Evolutionary conservation across 2,113 vertebrate genomes (phyloP).

Genomic region (Nibea albiflora): DNA sequence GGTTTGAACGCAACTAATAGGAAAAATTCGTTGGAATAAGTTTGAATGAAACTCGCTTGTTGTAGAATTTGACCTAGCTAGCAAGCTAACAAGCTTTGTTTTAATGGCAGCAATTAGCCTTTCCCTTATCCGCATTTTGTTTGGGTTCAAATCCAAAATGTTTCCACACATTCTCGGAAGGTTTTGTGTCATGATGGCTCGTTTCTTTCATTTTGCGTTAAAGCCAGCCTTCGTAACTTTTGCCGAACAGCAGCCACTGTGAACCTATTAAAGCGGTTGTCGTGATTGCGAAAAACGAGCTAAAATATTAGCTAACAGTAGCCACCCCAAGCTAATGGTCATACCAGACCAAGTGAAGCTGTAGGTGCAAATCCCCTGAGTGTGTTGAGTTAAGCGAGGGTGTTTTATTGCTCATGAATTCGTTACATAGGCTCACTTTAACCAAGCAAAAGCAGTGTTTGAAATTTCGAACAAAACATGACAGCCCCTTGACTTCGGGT

Average conservation of each 20-base stretch:
- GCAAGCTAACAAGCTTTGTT: neutral
- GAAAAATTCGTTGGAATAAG: neutral
- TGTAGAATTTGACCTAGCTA: neutral
- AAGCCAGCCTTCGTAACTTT: neutral
- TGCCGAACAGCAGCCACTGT: neutral
- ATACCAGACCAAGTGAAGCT: neutral
- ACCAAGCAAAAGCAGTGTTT: neutral
- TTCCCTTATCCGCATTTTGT: neutral
- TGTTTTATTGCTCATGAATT: too few species aligned
- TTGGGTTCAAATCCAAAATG: neutral
- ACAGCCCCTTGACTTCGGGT: neutral
- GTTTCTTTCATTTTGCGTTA: neutral
- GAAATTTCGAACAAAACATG: neutral
- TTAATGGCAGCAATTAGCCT: neutral
- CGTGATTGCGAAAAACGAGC: neutral
- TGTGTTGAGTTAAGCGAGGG: neutral
- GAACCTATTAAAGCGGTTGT: neutral
- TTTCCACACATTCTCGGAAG: neutral
- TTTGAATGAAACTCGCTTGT: neutral
- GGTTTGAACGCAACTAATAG: neutral
- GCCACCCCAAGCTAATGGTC: neutral
- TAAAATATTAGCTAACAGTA: too few species aligned
- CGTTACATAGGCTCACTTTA: neutral
- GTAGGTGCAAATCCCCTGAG: neutral
- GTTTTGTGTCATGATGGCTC: neutral